phyloP scores from a whole-genome alignment of 2,113 vertebrate species.

The Malurus elegans region DNA sequence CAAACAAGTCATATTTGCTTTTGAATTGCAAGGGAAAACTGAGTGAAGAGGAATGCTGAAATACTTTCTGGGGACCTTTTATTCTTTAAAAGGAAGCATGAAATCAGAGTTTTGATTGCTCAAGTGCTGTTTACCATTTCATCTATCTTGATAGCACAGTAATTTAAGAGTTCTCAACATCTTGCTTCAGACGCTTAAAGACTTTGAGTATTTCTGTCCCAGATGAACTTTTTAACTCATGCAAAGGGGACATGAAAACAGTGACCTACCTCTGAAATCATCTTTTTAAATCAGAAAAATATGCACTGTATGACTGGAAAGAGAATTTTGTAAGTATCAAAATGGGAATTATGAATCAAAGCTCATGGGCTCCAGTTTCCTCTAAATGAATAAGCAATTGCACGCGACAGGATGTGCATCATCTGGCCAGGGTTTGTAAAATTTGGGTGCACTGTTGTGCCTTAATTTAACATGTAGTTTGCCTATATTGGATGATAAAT shows the following conservation, averaged over 20 bases:
- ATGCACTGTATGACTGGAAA: slow-evolving; percentile 5
- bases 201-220: slow-evolving; percentile 17
- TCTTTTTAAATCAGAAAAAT: slow-evolving; percentile 70
- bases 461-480: neutral
- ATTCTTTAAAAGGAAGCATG: slow-evolving; percentile 45
- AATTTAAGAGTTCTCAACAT: slow-evolving; percentile 49
- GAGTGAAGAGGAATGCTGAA: slow-evolving; percentile 22
- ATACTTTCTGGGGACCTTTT: slow-evolving; percentile 45
- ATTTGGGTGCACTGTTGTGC: neutral
- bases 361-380: neutral
- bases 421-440: neutral
- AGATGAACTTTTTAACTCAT: slow-evolving; percentile 38
- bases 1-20: slow-evolving; percentile 1
- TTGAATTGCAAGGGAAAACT: slow-evolving; percentile 20
- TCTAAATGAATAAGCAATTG: slow-evolving; percentile 1
- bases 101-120: slow-evolving; percentile 54
- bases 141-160: slow-evolving; percentile 35
- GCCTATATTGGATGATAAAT: neutral
- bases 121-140: slow-evolving; percentile 32
- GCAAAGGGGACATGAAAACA: slow-evolving; percentile 32
- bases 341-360: slow-evolving; percentile 43
- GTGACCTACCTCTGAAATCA: slow-evolving; percentile 60
- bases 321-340: slow-evolving; percentile 5
- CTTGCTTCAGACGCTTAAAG: neutral
- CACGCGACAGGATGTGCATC: neutral